These are phyloP conservation scores for Drosophila grimshawi DNA, from an alignment of 1,140 invertebrate genomes.

Conservation along the genomic window DNA sequence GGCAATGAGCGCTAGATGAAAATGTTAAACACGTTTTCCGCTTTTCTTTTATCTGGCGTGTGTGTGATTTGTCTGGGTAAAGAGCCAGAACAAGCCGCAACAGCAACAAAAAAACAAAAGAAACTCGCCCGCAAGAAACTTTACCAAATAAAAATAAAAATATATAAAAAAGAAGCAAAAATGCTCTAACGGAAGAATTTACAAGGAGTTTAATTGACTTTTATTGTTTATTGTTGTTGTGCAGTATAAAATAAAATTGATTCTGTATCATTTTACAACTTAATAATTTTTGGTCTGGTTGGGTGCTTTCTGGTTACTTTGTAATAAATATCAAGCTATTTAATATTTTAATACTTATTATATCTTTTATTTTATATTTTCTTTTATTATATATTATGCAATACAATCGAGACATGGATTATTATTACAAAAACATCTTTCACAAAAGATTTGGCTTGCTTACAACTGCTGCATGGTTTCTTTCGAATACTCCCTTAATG, in stretches of 20 bases:
- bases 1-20: conserved; percentile 57
- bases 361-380: too few species aligned
- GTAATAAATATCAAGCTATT: too few species aligned
- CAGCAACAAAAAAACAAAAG: conserved; percentile 12
- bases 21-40: conserved; percentile 73
- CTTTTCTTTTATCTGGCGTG: conserved; percentile 30
- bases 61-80: conserved; percentile 70
- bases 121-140: conserved; percentile 21
- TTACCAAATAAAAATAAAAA: background rate
- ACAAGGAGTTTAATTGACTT: background rate
- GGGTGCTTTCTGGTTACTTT: too few species aligned
- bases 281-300: too few species aligned
- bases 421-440: too few species aligned
- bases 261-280: too few species aligned
- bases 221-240: too few species aligned
- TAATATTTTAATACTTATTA: too few species aligned
- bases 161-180: conserved; percentile 27
- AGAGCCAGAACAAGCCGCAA: conserved; percentile 34
- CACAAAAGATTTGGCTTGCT: too few species aligned
- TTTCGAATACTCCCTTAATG: background rate
- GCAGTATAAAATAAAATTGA: background rate
- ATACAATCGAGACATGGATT: too few species aligned
- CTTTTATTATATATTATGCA: too few species aligned
- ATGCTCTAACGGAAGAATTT: conserved; percentile 19
- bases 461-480: too few species aligned